A percentile compares a stretch with the other conserved stretches of the same genome.
These are phyloP conservation scores for Cyphomyrus plagiostoma DNA, from an alignment of 2,113 vertebrate species.

Conservation along the genomic window DNA sequence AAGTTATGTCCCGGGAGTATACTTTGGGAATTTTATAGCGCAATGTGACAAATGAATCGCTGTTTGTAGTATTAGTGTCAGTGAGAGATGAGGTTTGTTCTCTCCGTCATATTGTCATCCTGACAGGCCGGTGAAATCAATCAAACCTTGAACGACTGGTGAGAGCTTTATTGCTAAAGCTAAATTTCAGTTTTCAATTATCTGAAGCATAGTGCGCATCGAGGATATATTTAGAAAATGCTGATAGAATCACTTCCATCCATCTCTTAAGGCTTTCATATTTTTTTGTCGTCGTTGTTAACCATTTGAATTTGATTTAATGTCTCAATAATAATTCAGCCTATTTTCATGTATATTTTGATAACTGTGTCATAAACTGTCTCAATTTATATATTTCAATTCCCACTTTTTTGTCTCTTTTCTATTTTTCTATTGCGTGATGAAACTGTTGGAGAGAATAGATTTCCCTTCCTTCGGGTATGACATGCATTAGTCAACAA, in stretches of 20 bases:
- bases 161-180: slow-evolving; percentile 10
- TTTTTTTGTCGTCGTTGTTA: background rate
- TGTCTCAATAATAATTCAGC: background rate
- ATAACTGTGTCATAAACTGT: background rate
- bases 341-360: background rate
- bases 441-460: background rate
- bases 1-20: slow-evolving; percentile 17
- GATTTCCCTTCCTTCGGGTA: slow-evolving; percentile 12
- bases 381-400: slow-evolving; percentile 9
- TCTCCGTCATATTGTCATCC: slow-evolving; percentile 40
- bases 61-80: slow-evolving; percentile 41
- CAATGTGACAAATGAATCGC: slow-evolving; percentile 37
- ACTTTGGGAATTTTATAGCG: slow-evolving; percentile 30
- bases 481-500: slow-evolving; percentile 26
- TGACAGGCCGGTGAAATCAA: slow-evolving; percentile 40
- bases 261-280: background rate
- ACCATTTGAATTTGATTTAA: background rate
- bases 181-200: slow-evolving; percentile 20
- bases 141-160: slow-evolving; percentile 30
- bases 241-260: background rate
- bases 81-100: slow-evolving; percentile 25
- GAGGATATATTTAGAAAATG: slow-evolving; percentile 9
- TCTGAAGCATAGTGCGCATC: background rate
- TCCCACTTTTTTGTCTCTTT: background rate
- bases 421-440: background rate